Evolutionary conservation across 35 echinoderm and acorn worm species (phyloP), one percentile per base, ranked within the genome.

Genomic region (Amphiura filiformis): DNA sequence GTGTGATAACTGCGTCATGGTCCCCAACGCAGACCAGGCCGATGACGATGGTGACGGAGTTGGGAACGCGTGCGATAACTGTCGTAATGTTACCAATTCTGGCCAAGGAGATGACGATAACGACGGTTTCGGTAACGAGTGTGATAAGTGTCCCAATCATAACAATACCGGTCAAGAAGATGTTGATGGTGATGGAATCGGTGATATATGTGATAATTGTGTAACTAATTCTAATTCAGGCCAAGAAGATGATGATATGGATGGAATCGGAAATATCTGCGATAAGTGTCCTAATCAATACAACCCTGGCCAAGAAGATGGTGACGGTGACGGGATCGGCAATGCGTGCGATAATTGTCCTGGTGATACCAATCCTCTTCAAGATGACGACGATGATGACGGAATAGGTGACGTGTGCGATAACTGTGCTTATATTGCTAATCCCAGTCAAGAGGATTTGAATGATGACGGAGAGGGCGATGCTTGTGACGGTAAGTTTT

Each of bases 41-140:
- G 81, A 84, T 34, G 9, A 9, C 22, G 81, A 84, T 34, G 81
- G 36, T n/a, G 81, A 76, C 34, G 75, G 75, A 5, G 75, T 76
- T 35, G 75, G 75, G 4, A n/a, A 76, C 26, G 75, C 34, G 11
- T 76, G 75, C 75, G 75, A 76, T 76, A 76, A 76, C 26, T 76
- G 75, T 76, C 7, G 3, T 76, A 7, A 76, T 35, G 75, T 11
- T 23, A 12, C 11, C 11, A 76, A 76, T 35, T 7, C 11, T 31
- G 75, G 26, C 26, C 75, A 76, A n/a, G 26, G 7, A 5, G 75
- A 76, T 23, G 4, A 5, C 11, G 75, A 76, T 35, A 28, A 76
- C 4, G 34, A 76, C 75, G 75, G 75, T 9, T 76, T 9, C 75
- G 75, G 75, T n/a, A 23, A 76, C 75, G 75, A 4, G n/a, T 76